These are phyloP conservation scores for Hemibagrus guttatus DNA, from an alignment of 2,797 vertebrate genomes.

Conservation along the genomic window DNA sequence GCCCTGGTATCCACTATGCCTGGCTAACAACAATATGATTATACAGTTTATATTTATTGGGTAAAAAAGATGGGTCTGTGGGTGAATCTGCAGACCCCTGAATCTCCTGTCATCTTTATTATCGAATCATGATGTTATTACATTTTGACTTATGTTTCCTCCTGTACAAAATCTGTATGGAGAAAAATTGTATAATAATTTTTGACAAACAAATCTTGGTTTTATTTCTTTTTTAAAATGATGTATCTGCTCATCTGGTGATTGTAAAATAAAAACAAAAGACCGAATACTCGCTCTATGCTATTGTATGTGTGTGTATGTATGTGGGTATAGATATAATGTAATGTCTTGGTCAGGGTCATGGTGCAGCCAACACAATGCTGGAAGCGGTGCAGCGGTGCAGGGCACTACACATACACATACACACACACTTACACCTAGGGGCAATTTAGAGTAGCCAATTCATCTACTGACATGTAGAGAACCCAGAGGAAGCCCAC, in stretches of 20 bases:
- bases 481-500: neutral
- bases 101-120: conserved; percentile 63
- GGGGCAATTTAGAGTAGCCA: neutral
- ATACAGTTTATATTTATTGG: conserved; percentile 81
- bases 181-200: conserved; percentile 81
- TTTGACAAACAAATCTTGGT: conserved; percentile 69
- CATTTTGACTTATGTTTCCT: conserved; percentile 70
- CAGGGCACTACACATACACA: neutral
- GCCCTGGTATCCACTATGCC: conserved; percentile 68
- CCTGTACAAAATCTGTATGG: conserved; percentile 80
- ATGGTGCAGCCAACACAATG: neutral
- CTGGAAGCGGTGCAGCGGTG: neutral
- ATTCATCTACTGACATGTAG: neutral
- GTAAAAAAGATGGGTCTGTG: conserved; percentile 62
- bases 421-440: neutral
- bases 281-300: conserved; percentile 52
- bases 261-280: conserved; percentile 75
- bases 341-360: neutral
- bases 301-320: neutral
- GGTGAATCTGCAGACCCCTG: conserved; percentile 52
- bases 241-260: conserved; percentile 82
- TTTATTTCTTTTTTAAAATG: conserved; percentile 76
- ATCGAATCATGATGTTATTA: conserved; percentile 67
- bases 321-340: too few relatives aligned
- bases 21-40: conserved; percentile 74